Conservation (phyloP, 2,888 invertebrate genomes). For the Amiota communis region DNA sequence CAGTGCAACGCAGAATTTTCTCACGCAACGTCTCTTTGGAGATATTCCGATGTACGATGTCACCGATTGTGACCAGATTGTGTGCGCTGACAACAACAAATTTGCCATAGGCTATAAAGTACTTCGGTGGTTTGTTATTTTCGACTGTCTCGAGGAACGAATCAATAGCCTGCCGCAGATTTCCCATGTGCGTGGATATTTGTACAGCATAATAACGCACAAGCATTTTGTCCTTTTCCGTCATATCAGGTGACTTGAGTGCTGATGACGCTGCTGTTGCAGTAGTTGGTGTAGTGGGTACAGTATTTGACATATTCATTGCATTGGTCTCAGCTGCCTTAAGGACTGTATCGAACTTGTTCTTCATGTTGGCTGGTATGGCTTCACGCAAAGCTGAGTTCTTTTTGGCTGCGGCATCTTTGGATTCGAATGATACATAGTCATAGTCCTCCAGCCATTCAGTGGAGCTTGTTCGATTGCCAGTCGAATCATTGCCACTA, state of each 20-base stretch:
- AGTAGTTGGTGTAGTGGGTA: conserved; percentile 2
- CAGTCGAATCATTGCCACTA: conserved; percentile 31
- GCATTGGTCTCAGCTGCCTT: conserved; percentile 81
- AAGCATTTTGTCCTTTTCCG: conserved; percentile 87
- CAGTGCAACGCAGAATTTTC: conserved; percentile 83
- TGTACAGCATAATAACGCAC: conserved; percentile 91
- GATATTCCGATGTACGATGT: conserved; percentile 91
- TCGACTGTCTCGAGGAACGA: conserved; percentile 93
- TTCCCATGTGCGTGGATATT: conserved; percentile 87
- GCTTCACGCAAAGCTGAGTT: conserved; percentile 83
- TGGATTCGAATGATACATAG: conserved; percentile 89
- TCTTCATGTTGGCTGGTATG: conserved; percentile 80
- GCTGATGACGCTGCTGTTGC: conserved; percentile 44
- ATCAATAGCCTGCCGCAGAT: conserved; percentile 91
- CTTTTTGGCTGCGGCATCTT: conserved; percentile 81
- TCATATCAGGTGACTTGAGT: conserved; percentile 72
- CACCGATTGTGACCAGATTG: conserved; percentile 93
- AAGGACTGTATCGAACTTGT: conserved; percentile 84
- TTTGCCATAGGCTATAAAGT: conserved; percentile 93
- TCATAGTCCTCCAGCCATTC: conserved; percentile 91
- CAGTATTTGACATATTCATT: conserved; percentile 74
- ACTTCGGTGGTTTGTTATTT: conserved; percentile 93
- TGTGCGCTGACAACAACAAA: conserved; percentile 95
- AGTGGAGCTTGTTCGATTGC: conserved; percentile 49
- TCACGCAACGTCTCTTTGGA: conserved; percentile 82